Percentiles rank a stretch among this genome's conserved stretches.
Conservation (phyloP, 2,113 vertebrate genomes). For the Noturus placidus region DNA sequence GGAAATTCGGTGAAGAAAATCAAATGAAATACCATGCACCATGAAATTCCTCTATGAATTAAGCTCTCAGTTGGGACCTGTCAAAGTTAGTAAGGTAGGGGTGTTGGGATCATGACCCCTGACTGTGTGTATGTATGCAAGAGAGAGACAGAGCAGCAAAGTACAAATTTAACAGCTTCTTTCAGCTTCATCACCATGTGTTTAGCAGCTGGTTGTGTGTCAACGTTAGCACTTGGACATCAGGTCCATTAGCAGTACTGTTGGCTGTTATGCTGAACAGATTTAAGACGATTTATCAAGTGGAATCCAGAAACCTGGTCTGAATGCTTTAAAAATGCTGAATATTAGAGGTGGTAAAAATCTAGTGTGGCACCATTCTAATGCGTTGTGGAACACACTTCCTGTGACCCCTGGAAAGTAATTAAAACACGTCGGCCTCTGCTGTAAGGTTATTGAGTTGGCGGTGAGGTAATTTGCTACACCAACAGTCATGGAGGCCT, state of each 20-base stretch:
- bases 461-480: conserved; percentile 56
- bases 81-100: not conserved
- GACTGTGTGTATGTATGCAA: not conserved
- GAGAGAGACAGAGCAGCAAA: conserved; percentile 20
- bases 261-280: not conserved
- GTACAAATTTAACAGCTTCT: conserved; percentile 38
- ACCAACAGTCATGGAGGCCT: conserved; percentile 56
- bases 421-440: conserved; percentile 51
- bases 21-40: not conserved
- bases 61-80: not conserved
- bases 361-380: not conserved
- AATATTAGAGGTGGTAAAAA: not conserved
- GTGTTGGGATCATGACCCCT: conserved; percentile 10
- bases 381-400: not conserved
- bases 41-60: conserved; percentile 1
- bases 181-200: conserved; percentile 58
- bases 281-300: conserved; percentile 10
- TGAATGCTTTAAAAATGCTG: conserved; percentile 1
- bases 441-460: conserved; percentile 52
- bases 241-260: conserved; percentile 47
- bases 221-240: conserved; percentile 55
- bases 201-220: conserved; percentile 59
- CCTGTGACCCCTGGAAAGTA: conserved; percentile 31
- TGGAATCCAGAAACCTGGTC: not conserved
- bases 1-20: not conserved